Conservation (phyloP, 2,888 invertebrate species). For the Drosophila seclusa region DNA sequence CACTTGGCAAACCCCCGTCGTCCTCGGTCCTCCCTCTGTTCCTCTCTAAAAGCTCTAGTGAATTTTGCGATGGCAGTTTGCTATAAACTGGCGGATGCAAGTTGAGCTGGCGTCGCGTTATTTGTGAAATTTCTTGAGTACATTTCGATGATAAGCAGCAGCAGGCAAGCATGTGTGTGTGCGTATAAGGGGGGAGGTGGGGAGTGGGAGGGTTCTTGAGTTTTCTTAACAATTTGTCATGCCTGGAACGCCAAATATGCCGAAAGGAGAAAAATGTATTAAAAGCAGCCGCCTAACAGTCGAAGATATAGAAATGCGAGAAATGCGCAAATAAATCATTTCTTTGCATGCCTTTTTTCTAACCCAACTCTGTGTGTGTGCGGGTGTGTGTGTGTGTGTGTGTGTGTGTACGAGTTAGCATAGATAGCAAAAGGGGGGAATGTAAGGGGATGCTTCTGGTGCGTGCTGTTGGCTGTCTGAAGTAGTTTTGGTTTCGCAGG, state of each 20-base stretch:
- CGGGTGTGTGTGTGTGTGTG: constrained; percentile 12
- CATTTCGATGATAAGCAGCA: constrained; percentile 76
- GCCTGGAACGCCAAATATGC: constrained; percentile 80
- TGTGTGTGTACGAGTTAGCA: constrained; percentile 19
- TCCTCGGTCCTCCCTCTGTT: neutral
- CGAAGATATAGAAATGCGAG: constrained; percentile 71
- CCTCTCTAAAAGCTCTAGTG: neutral
- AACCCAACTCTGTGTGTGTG: constrained; percentile 18
- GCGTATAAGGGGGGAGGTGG: neutral
- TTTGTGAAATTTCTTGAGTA: constrained; percentile 78
- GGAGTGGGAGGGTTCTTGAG: constrained; percentile 43
- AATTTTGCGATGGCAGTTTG: constrained; percentile 19
- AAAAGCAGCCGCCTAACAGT: constrained; percentile 71
- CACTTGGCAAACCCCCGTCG: neutral
- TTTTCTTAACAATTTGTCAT: constrained; percentile 80
- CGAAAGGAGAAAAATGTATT: constrained; percentile 79
- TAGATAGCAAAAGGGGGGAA: constrained; percentile 45
- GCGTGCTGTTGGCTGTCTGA: constrained; percentile 49
- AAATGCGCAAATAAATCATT: constrained; percentile 83
- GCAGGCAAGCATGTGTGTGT: constrained; percentile 41
- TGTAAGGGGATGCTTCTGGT: constrained; percentile 8
- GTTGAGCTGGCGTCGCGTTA: constrained; percentile 72
- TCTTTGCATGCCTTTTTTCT: constrained; percentile 72
- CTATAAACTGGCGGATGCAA: constrained; percentile 44
- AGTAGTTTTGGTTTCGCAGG: constrained; percentile 65